Base-by-base conservation (phyloP, 2,113 vertebrate genomes). In the Myrmecobius fasciatus region DNA sequence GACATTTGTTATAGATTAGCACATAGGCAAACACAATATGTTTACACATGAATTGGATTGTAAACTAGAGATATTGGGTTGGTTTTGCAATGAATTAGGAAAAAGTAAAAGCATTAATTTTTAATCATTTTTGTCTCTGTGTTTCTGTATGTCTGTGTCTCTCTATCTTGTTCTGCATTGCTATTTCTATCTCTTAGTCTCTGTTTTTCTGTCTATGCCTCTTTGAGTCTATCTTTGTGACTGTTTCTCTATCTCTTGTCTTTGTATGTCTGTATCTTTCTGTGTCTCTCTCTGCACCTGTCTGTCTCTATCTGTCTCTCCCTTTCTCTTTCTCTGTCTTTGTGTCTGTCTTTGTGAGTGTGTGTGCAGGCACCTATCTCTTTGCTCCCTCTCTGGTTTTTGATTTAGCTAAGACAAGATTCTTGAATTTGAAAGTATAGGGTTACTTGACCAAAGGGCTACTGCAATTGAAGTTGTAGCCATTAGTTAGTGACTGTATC, bases 1-100 rank as follows among this genome's bases (percentile, higher is more conserved):
- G 31, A 67, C 14, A 36, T 31, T 90, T 60, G 56, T 11, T 12
- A 89, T 43, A 25, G 51, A 67, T 22, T 2, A 20, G 25, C 0
- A 83, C 36, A 90, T 22, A 67, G 25, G 92, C 46, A 92, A 95
- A 91, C 25, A n/a, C 52, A 95, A 51, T 2, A n/a, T 53, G 28
- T 47, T 24, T 12, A 36, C 12, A 11, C 4, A 75, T 5, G 25
- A 88, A 0, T 88, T 8, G 88, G 52, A 43, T 9, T 52, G 6
- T 22, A 75, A 89, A 31, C 56, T 20, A 54, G 3, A 93, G 2
- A 10, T 53, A 48, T 26, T 47, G 48, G 20, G 48, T 56, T 20
- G 28, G 36, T 51, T 10, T 54, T 54, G 5, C 3, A 52, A 67
- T n/a, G 4, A 67, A 17, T 67, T 67, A 36, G 60, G 60, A 36